Base-by-base conservation (phyloP, 1,140 invertebrate genomes). In the Drosophila quadrilineata region DNA sequence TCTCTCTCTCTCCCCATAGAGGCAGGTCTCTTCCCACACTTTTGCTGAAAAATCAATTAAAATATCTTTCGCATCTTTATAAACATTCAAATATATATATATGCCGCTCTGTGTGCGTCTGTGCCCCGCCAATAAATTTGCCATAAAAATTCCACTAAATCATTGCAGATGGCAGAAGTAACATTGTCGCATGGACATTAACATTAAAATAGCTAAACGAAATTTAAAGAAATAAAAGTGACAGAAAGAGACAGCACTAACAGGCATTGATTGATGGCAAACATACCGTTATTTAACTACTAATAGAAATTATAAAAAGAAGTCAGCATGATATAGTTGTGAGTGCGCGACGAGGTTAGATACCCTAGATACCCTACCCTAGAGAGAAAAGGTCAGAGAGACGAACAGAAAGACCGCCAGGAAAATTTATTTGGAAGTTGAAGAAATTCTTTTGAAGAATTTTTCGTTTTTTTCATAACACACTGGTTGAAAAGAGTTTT, bases 81-180 rank as follows among this genome's bases (percentile, higher is more conserved):
- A n/a, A n/a, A n/a, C n/a, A n/a, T n/a, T n/a, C n/a, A n/a, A n/a
- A n/a, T n/a, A n/a, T n/a, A n/a, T n/a, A n/a, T n/a, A n/a, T 41
- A 24, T 41, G 17, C 36, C 22, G 16, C 10, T 26, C 3, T 33
- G 35, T 17, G 4, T 38, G 24, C 19, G 22, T 52, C 31, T 29
- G 22, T n/a, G 19, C 12, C n/a, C 56, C 58, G 76, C 76, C 72
- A 80, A 82, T 82, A 82, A 82, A 82, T 84, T 85, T 74, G 73
- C 73, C 77, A 84, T 84, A 73, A 84, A 82, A 84, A 85, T 85
- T 70, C 79, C 79, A 84, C 79, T 84, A 84, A 84, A 84, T 84
- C 77, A 84, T 77, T 84, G 59, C 41, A 76, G 67, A 76, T 74
- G 62, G 45, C 62, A 58, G 62, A 49, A 26, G 36, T 49, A 58